Percentiles rank a stretch among this genome's conserved stretches.
Evolutionary conservation across 2,113 vertebrate species (phyloP).

Genomic region (Eretmochelys imbricata): DNA sequence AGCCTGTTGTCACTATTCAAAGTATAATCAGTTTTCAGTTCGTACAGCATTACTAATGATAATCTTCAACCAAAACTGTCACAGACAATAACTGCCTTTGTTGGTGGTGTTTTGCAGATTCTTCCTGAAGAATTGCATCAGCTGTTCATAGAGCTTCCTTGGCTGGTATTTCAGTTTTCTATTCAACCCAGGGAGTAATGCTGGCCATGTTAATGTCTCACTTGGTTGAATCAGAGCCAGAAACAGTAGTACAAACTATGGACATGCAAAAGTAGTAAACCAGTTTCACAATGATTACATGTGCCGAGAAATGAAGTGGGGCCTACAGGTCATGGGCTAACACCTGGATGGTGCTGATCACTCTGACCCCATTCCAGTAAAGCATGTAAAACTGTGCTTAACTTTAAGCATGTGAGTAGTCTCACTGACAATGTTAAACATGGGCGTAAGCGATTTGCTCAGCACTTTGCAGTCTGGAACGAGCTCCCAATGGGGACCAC

Average conservation of each 20-base stretch:
- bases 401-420: not conserved
- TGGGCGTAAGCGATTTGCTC: not conserved
- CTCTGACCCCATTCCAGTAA: not conserved
- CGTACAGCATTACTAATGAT: not conserved
- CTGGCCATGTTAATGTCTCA: not conserved
- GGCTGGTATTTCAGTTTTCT: not conserved
- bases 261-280: not conserved
- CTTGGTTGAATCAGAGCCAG: not conserved
- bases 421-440: not conserved
- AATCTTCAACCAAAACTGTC: not conserved
- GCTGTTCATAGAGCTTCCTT: not conserved
- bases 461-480: not conserved
- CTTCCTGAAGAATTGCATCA: not conserved
- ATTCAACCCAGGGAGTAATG: not conserved
- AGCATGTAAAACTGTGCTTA: not conserved
- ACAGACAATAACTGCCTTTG: not conserved
- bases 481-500: not conserved
- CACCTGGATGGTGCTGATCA: not conserved
- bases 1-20: not conserved
- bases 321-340: not conserved
- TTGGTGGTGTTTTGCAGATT: not conserved
- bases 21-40: not conserved
- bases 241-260: not conserved
- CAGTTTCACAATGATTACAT: not conserved
- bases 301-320: not conserved